Evolutionary conservation across 2,888 invertebrate genomes (phyloP), one percentile per base, ranked within the genome.

Genomic region (Patella pellucida): DNA sequence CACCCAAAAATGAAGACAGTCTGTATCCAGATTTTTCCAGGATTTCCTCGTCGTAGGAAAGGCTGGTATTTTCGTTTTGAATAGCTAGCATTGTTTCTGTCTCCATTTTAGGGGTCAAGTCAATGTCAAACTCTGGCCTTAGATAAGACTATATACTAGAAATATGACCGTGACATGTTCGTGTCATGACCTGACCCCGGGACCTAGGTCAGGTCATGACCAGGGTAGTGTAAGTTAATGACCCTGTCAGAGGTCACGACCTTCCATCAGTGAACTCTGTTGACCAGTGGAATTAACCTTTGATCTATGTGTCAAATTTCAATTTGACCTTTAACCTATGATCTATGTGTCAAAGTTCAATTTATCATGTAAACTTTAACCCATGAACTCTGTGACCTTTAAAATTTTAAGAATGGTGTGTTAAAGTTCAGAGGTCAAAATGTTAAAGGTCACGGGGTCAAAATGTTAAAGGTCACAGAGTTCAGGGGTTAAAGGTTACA

Each of bases 1-100:
- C 56, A 16, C 56, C 56, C 16, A 56, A 19, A 19, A 14, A 56
- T 16, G 56, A 16, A 56, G 16, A 7, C n/a, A 56, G 56, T 56
- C 56, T 56, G 56, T 56, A 56, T 56, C 56, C 56, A 19, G 16
- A 56, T 56, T 56, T 9, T 56, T 56, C 56, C 56, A 56, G 19
- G 56, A 16, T 56, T 19, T 56, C 56, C 31, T 31, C 31, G 4
- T 31, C 31, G 31, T 2, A 31, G 31, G 31, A 31, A 31, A 31
- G 31, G 31, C 31, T 31, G 31, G 31, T 31, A 31, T 31, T 31
- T 31, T 31, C 31, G 31, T 31, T 31, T 31, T 4, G 31, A 31
- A 31, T 31, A 31, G 31, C 31, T 31, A 31, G 4, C 2, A 62
- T 62, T 62, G 62, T 12, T 62, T 19, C 9, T 62, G 62, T 62